These are phyloP conservation scores for Agrochola circellaris DNA, from an alignment of 2,888 invertebrate genomes.

Conservation along the genomic window DNA sequence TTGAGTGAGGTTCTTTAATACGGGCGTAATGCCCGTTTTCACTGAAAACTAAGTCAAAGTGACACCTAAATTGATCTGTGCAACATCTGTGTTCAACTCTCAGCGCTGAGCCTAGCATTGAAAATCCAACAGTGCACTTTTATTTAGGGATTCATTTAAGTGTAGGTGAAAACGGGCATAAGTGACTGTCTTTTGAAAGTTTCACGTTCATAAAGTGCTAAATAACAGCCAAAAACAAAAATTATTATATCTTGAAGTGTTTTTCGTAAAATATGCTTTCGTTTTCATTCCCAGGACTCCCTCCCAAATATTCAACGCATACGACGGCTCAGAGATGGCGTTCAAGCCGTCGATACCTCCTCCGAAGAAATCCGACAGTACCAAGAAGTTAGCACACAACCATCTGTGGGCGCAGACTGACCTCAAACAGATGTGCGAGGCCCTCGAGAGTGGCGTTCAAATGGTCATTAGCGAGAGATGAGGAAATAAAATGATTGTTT, in stretches of 20 bases:
- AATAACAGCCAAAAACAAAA: background rate
- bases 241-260: background rate
- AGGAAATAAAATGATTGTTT: conserved; percentile 40
- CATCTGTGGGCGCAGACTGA: conserved; percentile 85
- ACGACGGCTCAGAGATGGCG: conserved; percentile 93
- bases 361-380: conserved; percentile 85
- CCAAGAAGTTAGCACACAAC: conserved; percentile 62
- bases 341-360: conserved; percentile 94
- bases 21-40: too few relatives aligned
- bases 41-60: too few relatives aligned
- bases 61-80: too few relatives aligned
- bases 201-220: background rate
- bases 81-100: too few relatives aligned
- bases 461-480: conserved; percentile 66
- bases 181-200: background rate
- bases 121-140: too few relatives aligned
- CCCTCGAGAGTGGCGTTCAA: conserved; percentile 75
- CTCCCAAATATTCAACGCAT: conserved; percentile 91
- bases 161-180: too few relatives aligned
- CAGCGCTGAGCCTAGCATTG: too few relatives aligned
- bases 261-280: background rate
- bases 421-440: conserved; percentile 85
- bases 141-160: too few relatives aligned
- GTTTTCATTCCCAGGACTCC: conserved; percentile 88
- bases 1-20: too few relatives aligned